A percentile compares a stretch with the other conserved stretches of the same genome.
These are phyloP conservation scores for Hexactinellida sp. DNA, from an alignment of 37 sponge, comb jelly and placozoan genomes.

Conservation along the genomic window DNA sequence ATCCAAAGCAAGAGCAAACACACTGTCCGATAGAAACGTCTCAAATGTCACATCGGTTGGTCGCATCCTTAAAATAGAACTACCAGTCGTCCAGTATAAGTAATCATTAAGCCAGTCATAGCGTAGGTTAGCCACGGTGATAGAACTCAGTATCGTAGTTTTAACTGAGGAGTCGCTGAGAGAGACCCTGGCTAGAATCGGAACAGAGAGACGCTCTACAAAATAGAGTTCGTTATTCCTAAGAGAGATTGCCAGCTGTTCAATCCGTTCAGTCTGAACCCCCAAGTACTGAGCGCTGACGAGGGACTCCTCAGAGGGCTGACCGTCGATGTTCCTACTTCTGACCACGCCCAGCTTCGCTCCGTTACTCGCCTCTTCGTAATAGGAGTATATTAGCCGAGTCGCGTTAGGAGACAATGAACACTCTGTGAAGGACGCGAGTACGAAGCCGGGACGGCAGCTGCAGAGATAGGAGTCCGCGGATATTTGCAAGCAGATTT, in stretches of 20 bases:
- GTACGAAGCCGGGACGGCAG: background rate
- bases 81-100: background rate
- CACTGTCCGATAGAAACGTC: background rate
- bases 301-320: background rate
- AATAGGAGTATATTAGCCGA: background rate
- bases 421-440: background rate
- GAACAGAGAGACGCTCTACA: background rate
- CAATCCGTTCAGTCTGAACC: background rate
- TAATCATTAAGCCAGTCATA: slow-evolving; percentile 4
- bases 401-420: background rate
- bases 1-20: background rate
- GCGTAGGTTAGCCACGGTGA: background rate
- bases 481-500: background rate
- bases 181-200: background rate
- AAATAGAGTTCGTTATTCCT: background rate
- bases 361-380: background rate
- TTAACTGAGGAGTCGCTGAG: background rate
- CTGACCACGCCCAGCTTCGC: background rate
- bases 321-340: background rate
- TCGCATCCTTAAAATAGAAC: slow-evolving; percentile 1
- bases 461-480: background rate
- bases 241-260: background rate
- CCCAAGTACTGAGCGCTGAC: background rate
- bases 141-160: background rate
- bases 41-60: background rate